Conservation (phyloP, 2,888 invertebrate species). For the Tetramorium bicarinatum region DNA sequence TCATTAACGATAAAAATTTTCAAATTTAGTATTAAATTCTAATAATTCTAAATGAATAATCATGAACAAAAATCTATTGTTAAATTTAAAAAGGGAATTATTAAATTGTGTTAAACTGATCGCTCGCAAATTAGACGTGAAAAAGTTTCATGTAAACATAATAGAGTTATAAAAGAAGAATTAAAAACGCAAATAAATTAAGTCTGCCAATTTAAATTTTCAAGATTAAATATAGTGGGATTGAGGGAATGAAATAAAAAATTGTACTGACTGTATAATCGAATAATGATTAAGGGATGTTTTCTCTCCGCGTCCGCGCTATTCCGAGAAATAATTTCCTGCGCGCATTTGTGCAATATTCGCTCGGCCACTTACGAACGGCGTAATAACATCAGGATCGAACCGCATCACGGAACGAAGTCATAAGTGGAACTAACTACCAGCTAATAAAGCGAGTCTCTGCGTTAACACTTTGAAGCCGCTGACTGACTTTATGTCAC, state of each 20-base stretch:
- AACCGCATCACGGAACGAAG: conserved; percentile 66
- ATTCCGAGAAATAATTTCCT: conserved; percentile 28
- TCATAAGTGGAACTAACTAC: conserved; percentile 69
- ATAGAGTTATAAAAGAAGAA: too few species aligned
- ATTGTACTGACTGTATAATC: neutral
- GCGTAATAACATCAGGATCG: conserved; percentile 70
- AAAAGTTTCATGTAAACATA: neutral
- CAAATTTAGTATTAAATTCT: neutral
- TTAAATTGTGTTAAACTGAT: neutral
- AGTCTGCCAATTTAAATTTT: neutral
- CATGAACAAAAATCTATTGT: neutral
- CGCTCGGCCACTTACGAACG: conserved; percentile 21
- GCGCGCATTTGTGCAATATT: conserved; percentile 25
- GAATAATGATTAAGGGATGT: conserved; percentile 1
- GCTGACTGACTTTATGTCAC: conserved; percentile 72
- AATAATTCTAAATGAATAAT: neutral
- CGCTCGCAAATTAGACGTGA: neutral
- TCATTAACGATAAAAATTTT: neutral
- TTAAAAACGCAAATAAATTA: neutral
- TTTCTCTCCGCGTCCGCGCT: neutral
- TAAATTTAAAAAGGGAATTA: neutral
- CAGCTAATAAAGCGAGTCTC: conserved; percentile 63
- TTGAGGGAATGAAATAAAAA: conserved; percentile 6
- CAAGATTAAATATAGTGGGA: neutral
- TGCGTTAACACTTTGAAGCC: conserved; percentile 71